Base-by-base conservation (phyloP, 2,888 invertebrate species). In the Pristionchus mayeri region DNA sequence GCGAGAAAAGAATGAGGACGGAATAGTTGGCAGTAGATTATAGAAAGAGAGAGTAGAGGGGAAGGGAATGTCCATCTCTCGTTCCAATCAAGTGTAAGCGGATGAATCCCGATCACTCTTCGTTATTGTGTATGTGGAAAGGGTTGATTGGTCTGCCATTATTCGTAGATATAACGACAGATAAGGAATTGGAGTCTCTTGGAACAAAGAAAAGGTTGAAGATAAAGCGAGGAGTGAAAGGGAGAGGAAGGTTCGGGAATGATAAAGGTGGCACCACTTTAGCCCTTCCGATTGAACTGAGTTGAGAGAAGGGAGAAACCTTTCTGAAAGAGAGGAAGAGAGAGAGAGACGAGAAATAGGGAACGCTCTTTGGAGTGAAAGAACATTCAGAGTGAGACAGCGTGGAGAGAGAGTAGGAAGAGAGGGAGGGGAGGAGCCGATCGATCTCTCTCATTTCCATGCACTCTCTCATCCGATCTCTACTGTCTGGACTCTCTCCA, bases 401-500 rank as follows among this genome's bases (percentile, higher is more conserved):
- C 34, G 79, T 50, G 79, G 54, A 9, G 1, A 40, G 81, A 27
- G 37, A n/a, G 24, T 34, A n/a, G 81, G 27, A 30, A 16, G 54
- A 57, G 37, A 37, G 60, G 40, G 37, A 24, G 79, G 79, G 79
- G 54, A 79, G 44, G 52, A 67, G 79, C 50, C 50, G 48, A 52
- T 54, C 79, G 50, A 50, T 79, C 24, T 79, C 48, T 50, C 79
- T 52, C 4, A 3, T 6, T 24, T 79, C n/a, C 30, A 40, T n/a
- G 13, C 24, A 50, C 37, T 52, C 54, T 34, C 79, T 79, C 79
- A 24, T 79, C 21, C 18, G 16, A 18, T 79, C 3, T 79, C 34
- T 27, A 21, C 30, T 60, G 75, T 75, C 75, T 75, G 75, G 18
- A 75, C 75, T 79, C 79, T 79, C 76, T 76, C 75, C 7, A 40